Conservation (phyloP, 2,797 vertebrate species). For the Pterois miles region DNA sequence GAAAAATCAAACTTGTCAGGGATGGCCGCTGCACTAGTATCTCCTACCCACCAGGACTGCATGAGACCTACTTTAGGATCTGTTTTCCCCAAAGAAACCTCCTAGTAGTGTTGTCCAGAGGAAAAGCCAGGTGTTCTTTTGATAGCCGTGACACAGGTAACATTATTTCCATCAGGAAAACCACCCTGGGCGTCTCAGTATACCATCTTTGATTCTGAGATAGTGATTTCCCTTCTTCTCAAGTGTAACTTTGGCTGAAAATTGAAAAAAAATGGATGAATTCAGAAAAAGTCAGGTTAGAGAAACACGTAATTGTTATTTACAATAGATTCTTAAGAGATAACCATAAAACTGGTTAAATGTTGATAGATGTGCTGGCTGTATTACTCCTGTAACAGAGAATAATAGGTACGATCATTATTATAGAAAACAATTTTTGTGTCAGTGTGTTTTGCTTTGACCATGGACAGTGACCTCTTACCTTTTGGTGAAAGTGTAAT, state of each 20-base stretch:
- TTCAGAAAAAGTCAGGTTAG: background rate
- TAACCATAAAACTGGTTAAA: constrained; percentile 16
- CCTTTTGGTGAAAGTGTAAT: rapidly evolving
- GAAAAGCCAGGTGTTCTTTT: constrained; percentile 47
- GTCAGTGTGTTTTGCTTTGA: rapidly evolving
- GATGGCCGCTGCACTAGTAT: constrained; percentile 10
- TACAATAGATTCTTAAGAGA: background rate
- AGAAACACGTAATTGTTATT: background rate
- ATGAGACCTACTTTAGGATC: rapidly evolving
- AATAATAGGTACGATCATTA: background rate
- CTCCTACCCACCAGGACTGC: constrained; percentile 74
- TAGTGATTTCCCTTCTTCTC: rapidly evolving
- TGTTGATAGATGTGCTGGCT: rapidly evolving
- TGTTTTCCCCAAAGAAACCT: constrained; percentile 19
- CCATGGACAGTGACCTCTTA: constrained; percentile 3
- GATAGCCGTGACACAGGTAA: constrained; percentile 58
- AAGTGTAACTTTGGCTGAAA: constrained; percentile 61
- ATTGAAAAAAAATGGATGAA: background rate
- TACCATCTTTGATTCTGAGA: rapidly evolving
- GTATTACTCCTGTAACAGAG: background rate
- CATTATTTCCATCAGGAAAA: background rate
- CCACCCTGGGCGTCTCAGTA: rapidly evolving
- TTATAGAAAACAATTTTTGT: background rate
- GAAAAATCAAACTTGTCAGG: rapidly evolving
- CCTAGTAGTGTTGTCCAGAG: constrained; percentile 74